Evolutionary conservation across 2,797 vertebrate species (phyloP).

Genomic region (Acipenser ruthenus): DNA sequence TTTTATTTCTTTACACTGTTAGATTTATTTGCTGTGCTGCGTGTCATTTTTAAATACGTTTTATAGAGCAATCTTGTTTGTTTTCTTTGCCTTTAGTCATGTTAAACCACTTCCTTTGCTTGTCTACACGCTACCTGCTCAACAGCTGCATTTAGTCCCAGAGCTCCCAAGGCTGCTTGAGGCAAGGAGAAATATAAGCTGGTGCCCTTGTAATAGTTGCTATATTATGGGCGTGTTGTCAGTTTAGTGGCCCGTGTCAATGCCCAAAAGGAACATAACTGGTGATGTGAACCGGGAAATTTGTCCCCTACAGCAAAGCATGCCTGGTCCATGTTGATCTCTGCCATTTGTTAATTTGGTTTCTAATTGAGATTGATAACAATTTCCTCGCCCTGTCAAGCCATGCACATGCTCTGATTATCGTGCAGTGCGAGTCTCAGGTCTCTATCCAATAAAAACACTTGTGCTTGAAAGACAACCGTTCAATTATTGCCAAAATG

Average conservation of each 20-base stretch:
- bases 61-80: too few species aligned
- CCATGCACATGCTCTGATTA: not conserved
- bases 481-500: not conserved
- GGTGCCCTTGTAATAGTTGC: not conserved
- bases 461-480: not conserved
- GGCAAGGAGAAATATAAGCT: not conserved
- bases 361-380: not conserved
- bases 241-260: not conserved
- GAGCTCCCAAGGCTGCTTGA: not conserved
- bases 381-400: not conserved
- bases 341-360: not conserved
- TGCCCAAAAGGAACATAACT: not conserved
- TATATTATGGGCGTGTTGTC: not conserved
- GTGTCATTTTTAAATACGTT: too few species aligned
- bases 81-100: too few species aligned
- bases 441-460: not conserved
- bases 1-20: too few species aligned
- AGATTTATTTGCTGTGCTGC: too few species aligned
- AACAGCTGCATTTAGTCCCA: not conserved
- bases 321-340: not conserved
- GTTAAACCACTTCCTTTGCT: not conserved
- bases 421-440: not conserved
- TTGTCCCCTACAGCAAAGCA: not conserved
- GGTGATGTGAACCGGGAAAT: not conserved
- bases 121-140: not conserved